Evolutionary conservation across 2,797 vertebrate genomes (phyloP).

Genomic region (Erpetoichthys calabaricus): DNA sequence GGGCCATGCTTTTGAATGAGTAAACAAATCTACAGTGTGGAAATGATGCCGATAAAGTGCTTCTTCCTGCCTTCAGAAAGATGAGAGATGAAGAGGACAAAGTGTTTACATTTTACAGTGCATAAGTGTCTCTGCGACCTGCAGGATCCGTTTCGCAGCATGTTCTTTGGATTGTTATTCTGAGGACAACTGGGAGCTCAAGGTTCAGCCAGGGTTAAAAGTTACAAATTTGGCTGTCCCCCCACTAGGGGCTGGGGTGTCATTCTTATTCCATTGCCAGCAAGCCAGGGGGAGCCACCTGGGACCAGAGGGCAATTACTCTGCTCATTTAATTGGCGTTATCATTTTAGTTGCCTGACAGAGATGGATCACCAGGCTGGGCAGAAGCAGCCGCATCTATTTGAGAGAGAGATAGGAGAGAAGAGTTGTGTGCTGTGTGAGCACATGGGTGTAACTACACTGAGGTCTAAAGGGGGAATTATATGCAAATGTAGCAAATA

Average conservation of each 20-base stretch:
- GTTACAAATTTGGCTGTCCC: constrained; percentile 43
- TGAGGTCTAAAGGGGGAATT: no score
- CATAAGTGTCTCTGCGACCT: no score
- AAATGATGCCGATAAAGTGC: no score
- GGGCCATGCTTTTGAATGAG: no score
- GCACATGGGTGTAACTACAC: no score
- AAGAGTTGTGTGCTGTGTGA: constrained; percentile 8
- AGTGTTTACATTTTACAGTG: no score
- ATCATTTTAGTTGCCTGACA: constrained; percentile 85
- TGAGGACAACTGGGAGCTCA: constrained; percentile 9
- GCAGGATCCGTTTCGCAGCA: no score
- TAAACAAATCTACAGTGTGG: no score
- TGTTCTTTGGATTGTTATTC: neutral
- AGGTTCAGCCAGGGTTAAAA: constrained; percentile 63
- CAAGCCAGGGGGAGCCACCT: constrained; percentile 47
- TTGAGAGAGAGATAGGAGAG: constrained; percentile 21
- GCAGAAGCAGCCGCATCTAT: constrained; percentile 28
- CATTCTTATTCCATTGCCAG: constrained; percentile 56
- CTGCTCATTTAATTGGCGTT: constrained; percentile 85
- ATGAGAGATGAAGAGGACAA: no score
- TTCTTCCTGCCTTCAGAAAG: no score
- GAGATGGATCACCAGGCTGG: constrained; percentile 70
- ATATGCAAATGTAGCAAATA: no score
- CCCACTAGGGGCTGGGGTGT: constrained; percentile 32
- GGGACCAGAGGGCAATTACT: constrained; percentile 71